Evolutionary conservation across 2,888 invertebrate species (phyloP).

Genomic region (Plusia festucae): DNA sequence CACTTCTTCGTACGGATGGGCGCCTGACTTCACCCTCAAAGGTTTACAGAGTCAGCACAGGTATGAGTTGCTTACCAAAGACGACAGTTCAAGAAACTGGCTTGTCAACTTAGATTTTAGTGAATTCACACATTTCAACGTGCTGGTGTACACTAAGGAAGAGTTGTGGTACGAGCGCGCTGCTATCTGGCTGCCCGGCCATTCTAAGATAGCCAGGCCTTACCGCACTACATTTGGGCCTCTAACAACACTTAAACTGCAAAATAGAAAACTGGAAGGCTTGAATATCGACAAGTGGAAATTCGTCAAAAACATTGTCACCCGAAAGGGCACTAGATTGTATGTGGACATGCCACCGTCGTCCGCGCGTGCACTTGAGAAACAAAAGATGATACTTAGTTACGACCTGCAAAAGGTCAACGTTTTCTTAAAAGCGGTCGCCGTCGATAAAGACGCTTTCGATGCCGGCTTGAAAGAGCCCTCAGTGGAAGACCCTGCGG

Average conservation of each 20-base stretch:
- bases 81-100: slow-evolving; percentile 76
- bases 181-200: slow-evolving; percentile 83
- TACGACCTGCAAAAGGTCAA: slow-evolving; percentile 83
- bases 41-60: slow-evolving; percentile 74
- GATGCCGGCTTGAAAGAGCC: slow-evolving; percentile 74
- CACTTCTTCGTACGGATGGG: slow-evolving; percentile 68
- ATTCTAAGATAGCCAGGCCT: slow-evolving; percentile 65
- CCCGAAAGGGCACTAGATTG: slow-evolving; percentile 76
- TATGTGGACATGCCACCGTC: slow-evolving; percentile 85
- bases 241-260: slow-evolving; percentile 76
- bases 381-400: slow-evolving; percentile 77
- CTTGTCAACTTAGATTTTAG: slow-evolving; percentile 75
- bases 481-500: slow-evolving; percentile 55
- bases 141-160: slow-evolving; percentile 80
- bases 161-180: slow-evolving; percentile 84
- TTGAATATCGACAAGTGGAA: slow-evolving; percentile 82
- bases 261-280: slow-evolving; percentile 73
- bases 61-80: slow-evolving; percentile 76
- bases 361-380: slow-evolving; percentile 77
- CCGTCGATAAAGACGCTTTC: slow-evolving; percentile 80
- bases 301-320: slow-evolving; percentile 79
- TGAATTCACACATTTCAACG: slow-evolving; percentile 70
- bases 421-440: slow-evolving; percentile 79
- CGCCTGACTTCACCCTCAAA: slow-evolving; percentile 77
- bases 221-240: slow-evolving; percentile 71